These are phyloP conservation scores for Poecilia gillii DNA, from an alignment of 2,797 vertebrate species.

Conservation along the genomic window DNA sequence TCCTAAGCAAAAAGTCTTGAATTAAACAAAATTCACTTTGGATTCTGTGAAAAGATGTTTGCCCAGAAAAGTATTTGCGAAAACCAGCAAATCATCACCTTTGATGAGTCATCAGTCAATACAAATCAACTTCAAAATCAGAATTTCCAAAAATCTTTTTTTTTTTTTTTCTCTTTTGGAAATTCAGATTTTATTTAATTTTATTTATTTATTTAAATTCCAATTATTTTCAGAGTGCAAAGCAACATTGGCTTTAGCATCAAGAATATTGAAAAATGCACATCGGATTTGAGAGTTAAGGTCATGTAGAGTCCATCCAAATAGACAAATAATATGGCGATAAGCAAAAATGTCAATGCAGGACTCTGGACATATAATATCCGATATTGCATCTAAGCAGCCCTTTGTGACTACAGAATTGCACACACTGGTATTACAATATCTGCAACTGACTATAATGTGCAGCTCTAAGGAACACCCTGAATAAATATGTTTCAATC, in stretches of 20 bases:
- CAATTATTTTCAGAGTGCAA: not conserved
- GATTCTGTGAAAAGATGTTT: not conserved
- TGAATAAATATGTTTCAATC: not conserved
- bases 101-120: not conserved
- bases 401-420: not conserved
- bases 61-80: not conserved
- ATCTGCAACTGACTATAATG: not conserved
- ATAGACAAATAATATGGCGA: not conserved
- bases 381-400: not conserved
- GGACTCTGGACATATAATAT: not conserved
- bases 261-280: not conserved
- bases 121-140: too few relatives aligned
- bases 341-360: not conserved
- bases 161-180: not conserved
- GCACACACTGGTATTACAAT: not conserved
- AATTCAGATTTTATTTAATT: not conserved
- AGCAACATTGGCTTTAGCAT: not conserved
- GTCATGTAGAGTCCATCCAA: not conserved
- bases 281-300: not conserved
- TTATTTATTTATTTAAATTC: not conserved
- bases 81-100: not conserved
- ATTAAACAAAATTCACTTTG: not conserved
- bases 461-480: not conserved
- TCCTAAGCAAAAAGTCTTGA: not conserved
- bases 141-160: too few relatives aligned